Evolutionary conservation across 2,113 vertebrate genomes (phyloP).

Genomic region (Carassius carassius): DNA sequence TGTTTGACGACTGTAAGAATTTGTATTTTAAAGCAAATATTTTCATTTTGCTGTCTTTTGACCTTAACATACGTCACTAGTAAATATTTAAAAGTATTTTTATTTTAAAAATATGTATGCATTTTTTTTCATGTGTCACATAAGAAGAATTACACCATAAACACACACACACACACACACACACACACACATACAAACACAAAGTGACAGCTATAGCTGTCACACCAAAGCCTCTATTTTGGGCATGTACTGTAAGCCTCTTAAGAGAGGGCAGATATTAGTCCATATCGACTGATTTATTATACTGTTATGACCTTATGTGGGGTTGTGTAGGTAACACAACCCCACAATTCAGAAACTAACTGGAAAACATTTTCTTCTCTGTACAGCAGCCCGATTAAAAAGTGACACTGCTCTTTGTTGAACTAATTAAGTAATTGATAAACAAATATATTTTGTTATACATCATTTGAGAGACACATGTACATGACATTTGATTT

Average conservation of each 20-base stretch:
- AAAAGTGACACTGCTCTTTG: neutral
- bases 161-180: neutral
- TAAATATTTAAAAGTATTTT: neutral
- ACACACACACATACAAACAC: neutral
- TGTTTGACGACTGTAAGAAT: neutral
- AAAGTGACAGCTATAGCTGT: no score
- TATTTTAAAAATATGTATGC: no score
- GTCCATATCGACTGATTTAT: conserved; percentile 3
- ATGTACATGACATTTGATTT: neutral
- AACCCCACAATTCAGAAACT: neutral
- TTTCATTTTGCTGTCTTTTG: neutral
- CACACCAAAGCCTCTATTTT: conserved; percentile 14
- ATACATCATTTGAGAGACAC: neutral
- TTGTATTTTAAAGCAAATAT: neutral
- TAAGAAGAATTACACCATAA: no score
- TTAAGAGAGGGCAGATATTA: conserved; percentile 29
- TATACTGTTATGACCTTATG: neutral
- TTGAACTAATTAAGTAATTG: neutral
- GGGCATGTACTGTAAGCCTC: conserved; percentile 16
- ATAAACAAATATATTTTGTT: neutral
- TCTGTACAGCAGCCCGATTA: neutral
- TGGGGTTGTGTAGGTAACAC: no score
- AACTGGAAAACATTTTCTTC: neutral
- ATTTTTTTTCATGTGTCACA: neutral
- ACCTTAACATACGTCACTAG: neutral